Conservation (phyloP, 2,888 invertebrate species). For the Protonemura montana region DNA sequence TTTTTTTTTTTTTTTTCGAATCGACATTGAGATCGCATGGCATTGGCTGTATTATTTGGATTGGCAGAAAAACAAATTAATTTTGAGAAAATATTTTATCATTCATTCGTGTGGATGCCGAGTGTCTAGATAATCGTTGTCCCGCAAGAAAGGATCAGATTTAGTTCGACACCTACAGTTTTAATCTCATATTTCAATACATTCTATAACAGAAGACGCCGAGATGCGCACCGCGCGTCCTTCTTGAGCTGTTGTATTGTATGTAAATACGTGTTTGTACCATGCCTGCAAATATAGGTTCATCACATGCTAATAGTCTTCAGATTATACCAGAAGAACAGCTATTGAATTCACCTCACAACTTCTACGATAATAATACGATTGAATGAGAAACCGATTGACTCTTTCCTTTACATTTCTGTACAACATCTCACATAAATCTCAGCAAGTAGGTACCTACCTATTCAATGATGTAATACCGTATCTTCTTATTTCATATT, state of each 20-base stretch:
- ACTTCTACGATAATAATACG: not conserved
- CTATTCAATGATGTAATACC: not conserved
- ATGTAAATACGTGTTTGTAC: constrained; percentile 35
- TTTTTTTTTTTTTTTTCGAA: too few relatives aligned
- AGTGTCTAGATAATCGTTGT: not conserved
- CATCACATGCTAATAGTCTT: constrained; percentile 43
- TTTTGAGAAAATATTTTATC: too few relatives aligned
- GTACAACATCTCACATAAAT: not conserved
- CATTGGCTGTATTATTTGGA: too few relatives aligned
- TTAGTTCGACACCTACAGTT: not conserved
- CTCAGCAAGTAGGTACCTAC: not conserved
- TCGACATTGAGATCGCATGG: too few relatives aligned
- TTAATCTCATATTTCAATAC: not conserved
- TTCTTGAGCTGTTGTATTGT: constrained; percentile 31
- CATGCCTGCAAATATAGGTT: constrained; percentile 40
- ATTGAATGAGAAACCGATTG: constrained; percentile 24
- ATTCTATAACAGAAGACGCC: not conserved
- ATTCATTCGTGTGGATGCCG: not conserved
- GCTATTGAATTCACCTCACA: constrained; percentile 20
- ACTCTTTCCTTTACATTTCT: not conserved
- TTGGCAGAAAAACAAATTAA: too few relatives aligned
- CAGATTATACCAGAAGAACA: constrained; percentile 23
- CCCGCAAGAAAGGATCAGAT: not conserved
- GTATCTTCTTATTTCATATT: too few relatives aligned
- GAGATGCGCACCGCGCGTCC: not conserved